These are phyloP conservation scores for Lithosia quadra DNA, from an alignment of 2,888 invertebrate species.

Conservation along the genomic window DNA sequence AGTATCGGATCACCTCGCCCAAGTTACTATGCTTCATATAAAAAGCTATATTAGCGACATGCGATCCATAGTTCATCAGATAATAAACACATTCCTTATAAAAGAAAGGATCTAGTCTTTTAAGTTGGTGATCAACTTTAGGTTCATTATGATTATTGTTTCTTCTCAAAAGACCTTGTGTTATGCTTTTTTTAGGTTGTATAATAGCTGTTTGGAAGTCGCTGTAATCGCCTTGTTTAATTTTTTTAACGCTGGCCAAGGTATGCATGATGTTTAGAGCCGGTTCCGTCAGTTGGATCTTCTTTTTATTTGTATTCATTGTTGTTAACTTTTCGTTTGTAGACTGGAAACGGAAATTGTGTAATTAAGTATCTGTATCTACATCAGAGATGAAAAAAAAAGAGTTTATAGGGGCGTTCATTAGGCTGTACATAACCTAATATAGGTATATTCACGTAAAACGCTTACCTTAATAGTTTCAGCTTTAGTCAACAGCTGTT, in stretches of 20 bases:
- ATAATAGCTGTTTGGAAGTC: slow-evolving; percentile 79
- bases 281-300: slow-evolving; percentile 84
- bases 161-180: slow-evolving; percentile 79
- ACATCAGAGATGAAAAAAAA: too few species aligned
- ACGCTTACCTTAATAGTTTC: slow-evolving; percentile 77
- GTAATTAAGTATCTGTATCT: background rate
- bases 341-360: slow-evolving; percentile 60
- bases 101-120: slow-evolving; percentile 85
- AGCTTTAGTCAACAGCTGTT: slow-evolving; percentile 79
- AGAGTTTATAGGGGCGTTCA: too few species aligned
- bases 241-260: slow-evolving; percentile 85
- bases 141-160: slow-evolving; percentile 72
- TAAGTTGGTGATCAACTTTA: slow-evolving; percentile 69
- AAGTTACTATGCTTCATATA: slow-evolving; percentile 91
- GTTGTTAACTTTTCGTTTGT: slow-evolving; percentile 78
- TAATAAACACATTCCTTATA: slow-evolving; percentile 95
- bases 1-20: slow-evolving; percentile 90
- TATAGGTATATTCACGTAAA: too few species aligned
- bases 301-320: slow-evolving; percentile 81
- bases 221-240: slow-evolving; percentile 86
- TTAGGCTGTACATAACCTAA: too few species aligned
- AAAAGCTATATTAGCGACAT: slow-evolving; percentile 91
- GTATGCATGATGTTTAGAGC: slow-evolving; percentile 88
- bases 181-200: slow-evolving; percentile 74
- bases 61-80: slow-evolving; percentile 92